Conservation (phyloP, 2,888 invertebrate species). For the Terebella lapidaria region DNA sequence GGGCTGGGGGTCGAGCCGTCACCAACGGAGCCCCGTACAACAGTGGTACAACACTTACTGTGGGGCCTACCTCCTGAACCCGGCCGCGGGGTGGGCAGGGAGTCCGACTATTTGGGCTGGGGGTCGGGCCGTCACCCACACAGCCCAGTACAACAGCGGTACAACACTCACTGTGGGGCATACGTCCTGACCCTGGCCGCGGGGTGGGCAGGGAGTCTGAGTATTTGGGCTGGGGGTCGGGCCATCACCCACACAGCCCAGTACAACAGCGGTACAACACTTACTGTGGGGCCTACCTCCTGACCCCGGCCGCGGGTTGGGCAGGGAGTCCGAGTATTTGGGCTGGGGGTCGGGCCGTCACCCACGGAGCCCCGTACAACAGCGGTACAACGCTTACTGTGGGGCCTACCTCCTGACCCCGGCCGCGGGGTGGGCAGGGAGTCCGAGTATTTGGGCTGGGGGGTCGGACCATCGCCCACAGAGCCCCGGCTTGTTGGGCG, state of each 20-base stretch:
- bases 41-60: too few relatives aligned
- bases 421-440: constrained; percentile 38
- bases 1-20: constrained; percentile 38
- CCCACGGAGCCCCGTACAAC: constrained; percentile 37
- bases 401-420: constrained; percentile 32
- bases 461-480: constrained; percentile 32
- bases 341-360: constrained; percentile 36
- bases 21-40: constrained; percentile 37
- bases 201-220: too few relatives aligned
- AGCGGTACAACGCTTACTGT: too few relatives aligned
- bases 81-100: too few relatives aligned
- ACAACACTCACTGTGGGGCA: constrained; percentile 60
- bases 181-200: too few relatives aligned
- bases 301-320: constrained; percentile 40
- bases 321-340: constrained; percentile 42
- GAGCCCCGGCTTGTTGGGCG: constrained; percentile 57
- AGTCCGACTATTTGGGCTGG: constrained; percentile 48
- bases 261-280: too few relatives aligned
- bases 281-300: constrained; percentile 55
- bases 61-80: constrained; percentile 59
- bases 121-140: constrained; percentile 32
- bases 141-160: too few relatives aligned
- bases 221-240: constrained; percentile 45
- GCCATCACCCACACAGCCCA: constrained; percentile 33
- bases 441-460: constrained; percentile 47